Conservation (phyloP, 2,888 invertebrate genomes). For the Bugula neritina region DNA sequence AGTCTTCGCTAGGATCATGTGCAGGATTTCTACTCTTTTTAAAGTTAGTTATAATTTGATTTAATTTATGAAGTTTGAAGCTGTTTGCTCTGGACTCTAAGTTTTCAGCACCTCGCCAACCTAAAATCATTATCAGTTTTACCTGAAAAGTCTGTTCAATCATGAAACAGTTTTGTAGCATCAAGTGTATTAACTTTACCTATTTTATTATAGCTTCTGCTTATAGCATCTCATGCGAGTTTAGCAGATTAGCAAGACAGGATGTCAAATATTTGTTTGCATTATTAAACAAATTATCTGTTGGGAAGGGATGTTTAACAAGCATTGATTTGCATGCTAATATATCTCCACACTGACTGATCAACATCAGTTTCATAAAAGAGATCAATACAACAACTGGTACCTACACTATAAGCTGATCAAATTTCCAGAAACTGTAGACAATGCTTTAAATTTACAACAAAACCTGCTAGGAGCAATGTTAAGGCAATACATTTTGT, state of each 20-base stretch:
- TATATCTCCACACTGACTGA: not conserved
- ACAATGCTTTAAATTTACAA: too few species aligned
- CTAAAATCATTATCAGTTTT: too few species aligned
- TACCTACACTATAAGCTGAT: too few species aligned
- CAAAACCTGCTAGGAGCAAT: too few species aligned
- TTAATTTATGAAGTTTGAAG: slow-evolving; percentile 67
- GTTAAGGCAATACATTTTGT: too few species aligned
- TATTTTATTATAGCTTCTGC: not conserved
- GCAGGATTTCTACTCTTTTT: not conserved
- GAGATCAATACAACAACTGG: not conserved
- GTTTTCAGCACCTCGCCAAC: slow-evolving; percentile 78
- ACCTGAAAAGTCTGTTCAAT: too few species aligned
- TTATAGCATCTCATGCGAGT: too few species aligned
- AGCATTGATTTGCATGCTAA: not conserved
- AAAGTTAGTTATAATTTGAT: slow-evolving; percentile 26
- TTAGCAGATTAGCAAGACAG: not conserved
- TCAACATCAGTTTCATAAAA: not conserved
- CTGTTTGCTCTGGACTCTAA: slow-evolving; percentile 65
- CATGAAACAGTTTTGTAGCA: too few species aligned
- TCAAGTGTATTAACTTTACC: too few species aligned
- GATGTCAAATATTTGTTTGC: not conserved
- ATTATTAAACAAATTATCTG: not conserved
- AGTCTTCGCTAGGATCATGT: not conserved
- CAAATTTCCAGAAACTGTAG: too few species aligned
- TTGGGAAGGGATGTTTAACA: too few species aligned